Conservation (phyloP, 2,797 vertebrate species). For the Antennarius maculatus region DNA sequence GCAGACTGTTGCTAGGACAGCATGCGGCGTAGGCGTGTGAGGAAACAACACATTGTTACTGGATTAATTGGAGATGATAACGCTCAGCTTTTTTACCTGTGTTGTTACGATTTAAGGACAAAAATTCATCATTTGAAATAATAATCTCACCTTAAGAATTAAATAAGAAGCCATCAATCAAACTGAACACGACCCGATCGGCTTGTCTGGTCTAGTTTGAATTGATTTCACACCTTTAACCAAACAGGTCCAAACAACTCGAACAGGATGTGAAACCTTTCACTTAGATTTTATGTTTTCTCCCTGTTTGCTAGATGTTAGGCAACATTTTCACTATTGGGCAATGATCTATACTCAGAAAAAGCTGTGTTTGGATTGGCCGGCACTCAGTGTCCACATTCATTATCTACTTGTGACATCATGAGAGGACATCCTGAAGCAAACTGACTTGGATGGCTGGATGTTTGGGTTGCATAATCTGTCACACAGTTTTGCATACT, state of each 20-base stretch:
- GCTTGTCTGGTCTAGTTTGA: too few relatives aligned
- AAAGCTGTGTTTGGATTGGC: too few relatives aligned
- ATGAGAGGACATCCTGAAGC: conserved; percentile 13
- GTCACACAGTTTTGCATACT: neutral
- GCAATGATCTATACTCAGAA: neutral
- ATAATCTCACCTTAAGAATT: conserved; percentile 2
- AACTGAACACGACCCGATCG: neutral
- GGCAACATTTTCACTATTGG: conserved; percentile 8
- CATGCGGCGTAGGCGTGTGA: conserved; percentile 7
- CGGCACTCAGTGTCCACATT: neutral
- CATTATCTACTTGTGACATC: conserved; percentile 20
- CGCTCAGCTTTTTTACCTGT: neutral
- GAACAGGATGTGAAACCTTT: neutral
- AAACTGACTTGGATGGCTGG: conserved; percentile 10
- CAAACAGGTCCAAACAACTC: conserved; percentile 12
- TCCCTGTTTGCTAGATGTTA: neutral
- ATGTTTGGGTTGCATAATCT: conserved; percentile 8
- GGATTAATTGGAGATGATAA: conserved; percentile 5
- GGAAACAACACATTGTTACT: conserved; percentile 14
- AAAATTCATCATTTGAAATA: neutral
- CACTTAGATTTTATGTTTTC: too few relatives aligned
- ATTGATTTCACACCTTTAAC: too few relatives aligned
- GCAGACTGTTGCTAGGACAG: conserved; percentile 24
- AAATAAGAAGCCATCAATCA: neutral
- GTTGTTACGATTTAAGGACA: conserved; percentile 1